Conservation (phyloP, 2,888 invertebrate genomes). For the Cataglyphis altisquamis region DNA sequence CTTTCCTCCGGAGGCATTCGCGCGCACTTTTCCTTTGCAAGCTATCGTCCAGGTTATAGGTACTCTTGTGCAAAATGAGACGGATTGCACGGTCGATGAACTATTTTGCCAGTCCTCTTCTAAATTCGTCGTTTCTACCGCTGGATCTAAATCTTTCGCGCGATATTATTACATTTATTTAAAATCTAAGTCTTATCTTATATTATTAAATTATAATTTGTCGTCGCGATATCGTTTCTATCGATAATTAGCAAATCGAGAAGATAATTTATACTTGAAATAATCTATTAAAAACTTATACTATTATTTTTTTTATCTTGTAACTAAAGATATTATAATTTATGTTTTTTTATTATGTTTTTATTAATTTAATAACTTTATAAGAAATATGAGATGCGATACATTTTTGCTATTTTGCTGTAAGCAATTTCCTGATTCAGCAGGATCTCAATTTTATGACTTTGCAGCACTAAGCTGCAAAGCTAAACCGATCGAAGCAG, state of each 20-base stretch:
- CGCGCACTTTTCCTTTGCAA: conserved; percentile 12
- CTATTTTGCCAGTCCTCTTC: conserved; percentile 41
- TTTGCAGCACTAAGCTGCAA: background rate
- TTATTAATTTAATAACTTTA: background rate
- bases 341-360: background rate
- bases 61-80: conserved; percentile 57
- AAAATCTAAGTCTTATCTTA: background rate
- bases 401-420: background rate
- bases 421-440: background rate
- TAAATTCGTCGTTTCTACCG: conserved; percentile 11
- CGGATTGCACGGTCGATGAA: conserved; percentile 55
- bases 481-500: conserved; percentile 1
- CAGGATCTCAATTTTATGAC: background rate
- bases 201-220: background rate
- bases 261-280: background rate
- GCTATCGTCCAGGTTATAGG: conserved; percentile 64
- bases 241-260: background rate
- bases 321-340: background rate
- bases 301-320: background rate
- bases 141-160: conserved; percentile 7
- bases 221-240: background rate
- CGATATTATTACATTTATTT: background rate
- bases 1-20: conserved; percentile 46
- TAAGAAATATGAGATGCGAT: background rate
- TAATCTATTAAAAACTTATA: conserved; percentile 6